Evolutionary conservation across 2,113 vertebrate species (phyloP).

Genomic region (Carollia perspicillata): DNA sequence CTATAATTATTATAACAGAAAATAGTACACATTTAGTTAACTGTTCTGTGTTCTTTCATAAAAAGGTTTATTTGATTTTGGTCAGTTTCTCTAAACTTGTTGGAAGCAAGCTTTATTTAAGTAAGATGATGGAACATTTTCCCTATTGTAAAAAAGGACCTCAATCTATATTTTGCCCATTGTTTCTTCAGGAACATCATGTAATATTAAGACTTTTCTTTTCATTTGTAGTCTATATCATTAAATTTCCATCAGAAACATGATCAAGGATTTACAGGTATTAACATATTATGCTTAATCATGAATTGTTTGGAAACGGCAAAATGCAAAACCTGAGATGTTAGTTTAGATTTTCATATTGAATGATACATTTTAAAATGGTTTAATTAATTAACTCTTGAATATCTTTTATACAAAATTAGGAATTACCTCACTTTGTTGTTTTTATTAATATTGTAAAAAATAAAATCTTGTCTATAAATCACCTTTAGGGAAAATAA

Average conservation of each 20-base stretch:
- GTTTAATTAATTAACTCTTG: not conserved
- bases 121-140: constrained; percentile 22
- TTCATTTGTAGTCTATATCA: not conserved
- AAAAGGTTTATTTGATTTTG: constrained; percentile 51
- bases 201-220: not conserved
- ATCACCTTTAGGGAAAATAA: not conserved
- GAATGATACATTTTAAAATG: not conserved
- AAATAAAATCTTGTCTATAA: not conserved
- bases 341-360: constrained; percentile 12
- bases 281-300: not conserved
- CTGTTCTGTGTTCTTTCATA: constrained; percentile 57
- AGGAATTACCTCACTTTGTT: not conserved
- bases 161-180: constrained; percentile 12
- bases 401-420: not conserved
- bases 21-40: constrained; percentile 73
- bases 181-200: constrained; percentile 52
- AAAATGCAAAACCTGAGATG: not conserved
- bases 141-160: constrained; percentile 34
- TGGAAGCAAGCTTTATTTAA: constrained; percentile 54
- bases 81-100: constrained; percentile 49
- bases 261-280: not conserved
- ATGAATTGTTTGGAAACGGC: constrained; percentile 36
- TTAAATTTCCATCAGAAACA: constrained; percentile 48
- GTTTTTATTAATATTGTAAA: not conserved
- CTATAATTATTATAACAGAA: constrained; percentile 13